These are phyloP conservation scores for Eilema griseolum DNA, from an alignment of 2,888 invertebrate species.

Conservation along the genomic window DNA sequence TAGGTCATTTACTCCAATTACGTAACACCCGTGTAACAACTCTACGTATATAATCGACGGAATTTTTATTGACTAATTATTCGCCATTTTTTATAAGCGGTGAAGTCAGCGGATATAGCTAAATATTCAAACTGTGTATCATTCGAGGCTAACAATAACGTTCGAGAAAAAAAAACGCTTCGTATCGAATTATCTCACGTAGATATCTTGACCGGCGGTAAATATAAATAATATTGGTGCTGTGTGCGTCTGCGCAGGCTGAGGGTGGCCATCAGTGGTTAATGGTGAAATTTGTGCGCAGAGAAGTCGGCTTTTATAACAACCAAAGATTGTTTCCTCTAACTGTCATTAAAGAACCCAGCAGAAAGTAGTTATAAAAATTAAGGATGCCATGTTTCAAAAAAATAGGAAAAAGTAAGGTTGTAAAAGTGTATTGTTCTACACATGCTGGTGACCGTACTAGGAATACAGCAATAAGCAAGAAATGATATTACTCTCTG, in stretches of 20 bases:
- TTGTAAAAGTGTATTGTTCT: background rate
- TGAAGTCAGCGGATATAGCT: conserved; percentile 87
- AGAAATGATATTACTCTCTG: background rate
- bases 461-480: background rate
- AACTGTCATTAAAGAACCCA: too few species aligned
- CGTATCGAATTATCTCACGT: conserved; percentile 76
- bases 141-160: conserved; percentile 84
- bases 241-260: conserved; percentile 1
- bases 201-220: conserved; percentile 68
- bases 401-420: too few species aligned
- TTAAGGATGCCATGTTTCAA: background rate
- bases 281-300: background rate
- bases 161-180: conserved; percentile 68
- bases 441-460: background rate
- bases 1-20: conserved; percentile 86
- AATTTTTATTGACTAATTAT: conserved; percentile 87
- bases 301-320: background rate
- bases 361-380: background rate
- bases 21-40: conserved; percentile 85
- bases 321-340: too few species aligned
- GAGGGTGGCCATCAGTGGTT: background rate
- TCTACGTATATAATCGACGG: conserved; percentile 82
- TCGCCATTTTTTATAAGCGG: conserved; percentile 83
- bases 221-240: conserved; percentile 26
- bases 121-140: conserved; percentile 87